A percentile compares a stretch with the other conserved stretches of the same genome.
These are phyloP conservation scores for Chymomyza caudatula DNA, from an alignment of 2,888 invertebrate genomes.

Conservation along the genomic window DNA sequence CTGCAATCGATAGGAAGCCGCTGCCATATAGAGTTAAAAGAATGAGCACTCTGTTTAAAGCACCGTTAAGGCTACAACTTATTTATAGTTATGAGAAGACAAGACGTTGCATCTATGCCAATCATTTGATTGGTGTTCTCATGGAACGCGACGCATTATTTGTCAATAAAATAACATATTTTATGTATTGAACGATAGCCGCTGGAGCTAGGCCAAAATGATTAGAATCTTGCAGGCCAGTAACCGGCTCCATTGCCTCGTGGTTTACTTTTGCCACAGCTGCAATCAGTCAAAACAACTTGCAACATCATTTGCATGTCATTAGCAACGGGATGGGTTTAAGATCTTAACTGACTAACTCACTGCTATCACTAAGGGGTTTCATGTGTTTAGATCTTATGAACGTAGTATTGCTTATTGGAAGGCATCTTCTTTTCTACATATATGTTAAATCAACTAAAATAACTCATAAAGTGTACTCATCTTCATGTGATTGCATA, in stretches of 20 bases:
- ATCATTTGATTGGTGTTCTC: slow-evolving; percentile 61
- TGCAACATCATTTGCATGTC: not conserved
- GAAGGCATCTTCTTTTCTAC: too few relatives aligned
- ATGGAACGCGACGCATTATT: slow-evolving; percentile 59
- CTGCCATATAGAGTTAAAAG: slow-evolving; percentile 3
- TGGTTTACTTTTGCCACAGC: not conserved
- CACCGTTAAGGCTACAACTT: slow-evolving; percentile 56
- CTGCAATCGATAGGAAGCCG: slow-evolving; percentile 38
- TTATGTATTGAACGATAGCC: slow-evolving; percentile 61
- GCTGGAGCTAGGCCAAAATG: slow-evolving; percentile 45
- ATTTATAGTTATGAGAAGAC: slow-evolving; percentile 55
- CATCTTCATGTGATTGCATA: too few relatives aligned
- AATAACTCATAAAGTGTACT: too few relatives aligned
- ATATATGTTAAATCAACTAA: too few relatives aligned
- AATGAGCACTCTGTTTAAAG: slow-evolving; percentile 16
- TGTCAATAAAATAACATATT: slow-evolving; percentile 60
- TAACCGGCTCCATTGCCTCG: not conserved
- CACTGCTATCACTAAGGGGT: too few relatives aligned
- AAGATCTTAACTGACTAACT: not conserved
- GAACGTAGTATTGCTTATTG: too few relatives aligned
- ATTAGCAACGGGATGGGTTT: not conserved
- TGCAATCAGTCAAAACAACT: not conserved
- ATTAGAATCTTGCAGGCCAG: slow-evolving; percentile 43
- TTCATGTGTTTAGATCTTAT: too few relatives aligned
- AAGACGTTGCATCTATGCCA: slow-evolving; percentile 31